Evolutionary conservation across 53 echinoderm and acorn worm species (phyloP), one percentile per base, ranked within the genome.

Genomic region (Mesocentrotus franciscanus): DNA sequence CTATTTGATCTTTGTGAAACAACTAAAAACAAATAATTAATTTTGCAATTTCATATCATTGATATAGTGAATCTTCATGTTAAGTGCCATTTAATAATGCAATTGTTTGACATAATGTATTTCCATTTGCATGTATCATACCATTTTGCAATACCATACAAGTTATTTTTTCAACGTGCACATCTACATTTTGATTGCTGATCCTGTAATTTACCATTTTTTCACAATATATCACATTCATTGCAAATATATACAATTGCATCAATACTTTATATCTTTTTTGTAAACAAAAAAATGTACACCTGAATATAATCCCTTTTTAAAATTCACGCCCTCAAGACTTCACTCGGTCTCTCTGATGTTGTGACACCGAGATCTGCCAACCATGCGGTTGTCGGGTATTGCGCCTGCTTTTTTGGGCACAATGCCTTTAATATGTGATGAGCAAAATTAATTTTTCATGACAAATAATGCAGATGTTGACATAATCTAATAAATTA

Each of bases 221-320:
- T 49, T 56, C 74, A 92, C 74, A 92, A 92, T 92, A 92, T 92
- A 92, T 74, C 92, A 92, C 92, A 92, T 92, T 56, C 68, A 71
- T 92, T 92, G 92, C 92, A 92, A 92, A 92, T 92, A 92, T 92
- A 75, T 92, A 92, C 92, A 92, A 92, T 75, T 74, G 92, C 92
- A 92, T 70, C 56, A 75, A 91, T 91, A 91, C 33, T 66, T 68
- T 87, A 87, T 87, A 87, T 56, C 58, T 18, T 84, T 85, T n/a
- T 56, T 58, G n/a, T 39, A 81, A 39, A 81, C 7, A 87, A 85
- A 58, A 85, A 87, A 58, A 87, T 87, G 87, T 87, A 87, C 87
- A 87, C 58, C 58, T 27, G 27, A 87, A 87, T 56, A 58, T 87
- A 87, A 24, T 87, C 58, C 18, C 87, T 58, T 26, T n/a, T 58